These are phyloP conservation scores for Leptothorax acervorum DNA, from an alignment of 2,888 invertebrate genomes.

Conservation along the genomic window DNA sequence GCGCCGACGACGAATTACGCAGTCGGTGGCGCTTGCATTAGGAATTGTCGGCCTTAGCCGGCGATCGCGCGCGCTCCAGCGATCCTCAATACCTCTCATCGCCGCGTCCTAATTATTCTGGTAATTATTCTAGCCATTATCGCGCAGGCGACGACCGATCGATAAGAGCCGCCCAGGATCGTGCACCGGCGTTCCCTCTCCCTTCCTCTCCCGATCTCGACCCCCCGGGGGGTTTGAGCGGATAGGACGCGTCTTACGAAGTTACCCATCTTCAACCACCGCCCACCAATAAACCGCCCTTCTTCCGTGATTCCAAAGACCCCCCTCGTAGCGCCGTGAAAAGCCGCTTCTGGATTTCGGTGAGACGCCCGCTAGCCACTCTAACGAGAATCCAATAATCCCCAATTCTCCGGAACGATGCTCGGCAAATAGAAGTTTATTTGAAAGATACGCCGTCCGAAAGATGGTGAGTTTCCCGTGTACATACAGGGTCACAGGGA, in stretches of 20 bases:
- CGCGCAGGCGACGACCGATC: conserved; percentile 64
- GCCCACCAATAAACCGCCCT: conserved; percentile 60
- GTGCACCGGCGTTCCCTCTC: conserved; percentile 33
- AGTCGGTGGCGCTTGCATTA: conserved; percentile 52
- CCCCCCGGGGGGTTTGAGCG: not conserved
- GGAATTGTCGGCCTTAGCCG: conserved; percentile 63
- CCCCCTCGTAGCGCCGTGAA: conserved; percentile 57
- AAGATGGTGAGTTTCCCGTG: conserved; percentile 61
- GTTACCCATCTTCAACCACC: conserved; percentile 54
- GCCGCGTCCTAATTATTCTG: conserved; percentile 78
- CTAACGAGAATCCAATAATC: conserved; percentile 84
- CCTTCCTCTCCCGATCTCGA: conserved; percentile 34
- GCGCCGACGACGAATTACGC: conserved; percentile 50
- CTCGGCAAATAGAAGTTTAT: conserved; percentile 82
- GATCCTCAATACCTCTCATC: conserved; percentile 75
- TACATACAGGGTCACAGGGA: conserved; percentile 51
- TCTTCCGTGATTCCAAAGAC: conserved; percentile 51
- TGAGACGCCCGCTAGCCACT: conserved; percentile 68
- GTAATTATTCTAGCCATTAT: conserved; percentile 79
- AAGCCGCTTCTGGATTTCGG: conserved; percentile 71
- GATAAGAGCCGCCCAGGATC: conserved; percentile 65
- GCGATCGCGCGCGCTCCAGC: conserved; percentile 68
- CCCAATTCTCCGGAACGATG: conserved; percentile 81
- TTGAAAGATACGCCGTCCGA: conserved; percentile 71
- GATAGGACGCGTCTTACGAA: conserved; percentile 49